These are phyloP conservation scores for Erynnis tages DNA, from an alignment of 2,888 invertebrate genomes.

Conservation along the genomic window DNA sequence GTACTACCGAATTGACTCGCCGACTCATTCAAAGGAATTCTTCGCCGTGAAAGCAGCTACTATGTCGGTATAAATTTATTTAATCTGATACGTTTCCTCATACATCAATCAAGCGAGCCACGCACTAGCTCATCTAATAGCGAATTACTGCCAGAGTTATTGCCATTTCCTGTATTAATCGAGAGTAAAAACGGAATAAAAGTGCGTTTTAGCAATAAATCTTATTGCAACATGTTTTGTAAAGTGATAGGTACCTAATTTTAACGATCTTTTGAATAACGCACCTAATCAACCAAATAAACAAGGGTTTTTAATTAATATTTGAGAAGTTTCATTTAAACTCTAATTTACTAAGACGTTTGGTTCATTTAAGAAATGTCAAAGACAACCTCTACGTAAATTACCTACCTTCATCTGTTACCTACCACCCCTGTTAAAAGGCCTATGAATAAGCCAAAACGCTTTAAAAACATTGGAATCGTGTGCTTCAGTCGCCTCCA, in stretches of 20 bases:
- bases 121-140: slow-evolving; percentile 40
- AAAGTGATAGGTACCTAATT: not conserved
- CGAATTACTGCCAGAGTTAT: slow-evolving; percentile 45
- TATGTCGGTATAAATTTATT: slow-evolving; percentile 62
- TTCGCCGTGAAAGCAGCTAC: slow-evolving; percentile 64
- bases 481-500: no score
- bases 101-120: slow-evolving; percentile 62
- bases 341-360: no score
- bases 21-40: slow-evolving; percentile 55
- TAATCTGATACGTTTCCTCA: slow-evolving; percentile 65
- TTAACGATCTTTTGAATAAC: no score
- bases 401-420: no score
- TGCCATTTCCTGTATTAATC: not conserved
- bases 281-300: no score
- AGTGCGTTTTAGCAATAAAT: not conserved
- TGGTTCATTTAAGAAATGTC: no score
- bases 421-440: no score
- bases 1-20: slow-evolving; percentile 68
- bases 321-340: no score
- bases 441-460: no score
- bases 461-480: no score
- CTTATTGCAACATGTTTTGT: not conserved
- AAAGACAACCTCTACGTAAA: no score
- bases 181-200: not conserved
- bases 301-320: no score